These are phyloP conservation scores for Bovichtus variegatus DNA, from an alignment of 2,797 vertebrate species.

Conservation along the genomic window DNA sequence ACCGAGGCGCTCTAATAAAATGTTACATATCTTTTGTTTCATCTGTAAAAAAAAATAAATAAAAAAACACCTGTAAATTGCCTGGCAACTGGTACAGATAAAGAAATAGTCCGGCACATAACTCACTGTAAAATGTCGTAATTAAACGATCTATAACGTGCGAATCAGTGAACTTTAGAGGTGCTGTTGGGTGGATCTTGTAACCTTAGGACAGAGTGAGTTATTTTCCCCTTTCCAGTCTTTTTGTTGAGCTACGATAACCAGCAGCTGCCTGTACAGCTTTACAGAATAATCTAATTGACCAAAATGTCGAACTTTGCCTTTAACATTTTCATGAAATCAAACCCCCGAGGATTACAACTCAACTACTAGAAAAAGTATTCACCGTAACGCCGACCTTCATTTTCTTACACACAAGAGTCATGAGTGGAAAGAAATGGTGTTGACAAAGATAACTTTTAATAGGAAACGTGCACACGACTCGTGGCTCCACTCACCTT, in stretches of 20 bases:
- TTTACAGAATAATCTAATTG: neutral
- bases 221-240: neutral
- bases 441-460: neutral
- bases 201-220: neutral
- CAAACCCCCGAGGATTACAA: neutral
- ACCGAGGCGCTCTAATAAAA: neutral
- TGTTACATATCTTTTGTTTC: neutral
- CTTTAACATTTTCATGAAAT: neutral
- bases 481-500: slow-evolving; percentile 70
- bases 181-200: neutral
- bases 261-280: neutral
- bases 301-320: neutral
- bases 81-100: neutral
- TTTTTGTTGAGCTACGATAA: neutral
- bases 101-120: neutral
- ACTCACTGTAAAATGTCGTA: neutral
- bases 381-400: neutral
- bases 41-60: neutral
- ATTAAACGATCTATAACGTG: no score
- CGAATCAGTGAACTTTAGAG: neutral
- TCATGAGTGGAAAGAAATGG: neutral
- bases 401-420: neutral
- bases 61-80: no score
- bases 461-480: neutral
- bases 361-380: neutral